phyloP scores from a whole-genome alignment of 2,888 invertebrate species.

The Crocallis elinguaria region DNA sequence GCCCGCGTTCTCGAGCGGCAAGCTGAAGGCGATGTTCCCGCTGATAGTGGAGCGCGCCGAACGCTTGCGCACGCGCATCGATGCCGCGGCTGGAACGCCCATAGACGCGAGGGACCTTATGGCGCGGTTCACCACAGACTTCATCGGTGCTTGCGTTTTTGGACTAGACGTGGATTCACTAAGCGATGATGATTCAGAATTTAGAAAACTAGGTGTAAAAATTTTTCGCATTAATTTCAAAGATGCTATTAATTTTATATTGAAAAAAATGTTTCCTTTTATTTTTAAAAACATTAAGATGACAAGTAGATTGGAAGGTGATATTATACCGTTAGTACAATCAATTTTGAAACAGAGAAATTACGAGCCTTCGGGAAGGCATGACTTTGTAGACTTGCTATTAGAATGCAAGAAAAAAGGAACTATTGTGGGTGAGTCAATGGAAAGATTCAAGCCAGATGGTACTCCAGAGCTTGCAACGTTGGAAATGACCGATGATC shows the following conservation, averaged over 20 bases:
- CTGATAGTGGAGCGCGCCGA: conserved; percentile 60
- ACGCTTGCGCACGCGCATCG: conserved; percentile 46
- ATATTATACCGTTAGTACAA: conserved; percentile 48
- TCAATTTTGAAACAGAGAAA: conserved; percentile 53
- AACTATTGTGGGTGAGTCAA: conserved; percentile 51
- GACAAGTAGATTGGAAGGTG: conserved; percentile 44
- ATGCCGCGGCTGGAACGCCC: conserved; percentile 39
- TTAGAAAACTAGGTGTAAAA: conserved; percentile 51
- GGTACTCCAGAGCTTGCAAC: conserved; percentile 46
- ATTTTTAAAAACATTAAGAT: conserved; percentile 44
- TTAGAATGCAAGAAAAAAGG: conserved; percentile 55
- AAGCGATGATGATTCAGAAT: conserved; percentile 53
- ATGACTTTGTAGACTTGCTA: conserved; percentile 60
- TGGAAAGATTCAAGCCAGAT: conserved; percentile 50
- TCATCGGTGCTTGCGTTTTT: conserved; percentile 63
- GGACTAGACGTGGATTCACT: conserved; percentile 59
- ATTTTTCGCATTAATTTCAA: conserved; percentile 45
- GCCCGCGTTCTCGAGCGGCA: conserved; percentile 61
- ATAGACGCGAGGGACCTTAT: conserved; percentile 62
- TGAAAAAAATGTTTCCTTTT: conserved; percentile 54
- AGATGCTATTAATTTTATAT: conserved; percentile 38
- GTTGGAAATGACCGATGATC: conserved; percentile 49
- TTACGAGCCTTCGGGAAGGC: conserved; percentile 52
- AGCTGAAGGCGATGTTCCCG: conserved; percentile 64
- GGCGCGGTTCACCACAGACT: conserved; percentile 63